Evolutionary conservation across 2,797 vertebrate genomes (phyloP), one percentile per base, ranked within the genome.

Genomic region (Halcyon smyrnensis): DNA sequence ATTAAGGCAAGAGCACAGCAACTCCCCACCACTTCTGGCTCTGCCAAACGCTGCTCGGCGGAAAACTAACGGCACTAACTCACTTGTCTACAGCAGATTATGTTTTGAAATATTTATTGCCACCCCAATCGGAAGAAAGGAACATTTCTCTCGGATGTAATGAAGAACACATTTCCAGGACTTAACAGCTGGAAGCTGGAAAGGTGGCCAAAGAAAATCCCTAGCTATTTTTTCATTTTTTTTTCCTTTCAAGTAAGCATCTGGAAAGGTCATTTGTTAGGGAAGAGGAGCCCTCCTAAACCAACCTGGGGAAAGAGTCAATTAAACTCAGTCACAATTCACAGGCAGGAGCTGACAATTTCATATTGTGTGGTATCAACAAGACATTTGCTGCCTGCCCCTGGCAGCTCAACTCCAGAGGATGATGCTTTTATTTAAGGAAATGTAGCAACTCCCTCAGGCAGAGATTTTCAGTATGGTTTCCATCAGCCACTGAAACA

Each of bases 131-230:
- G 34, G 93, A 96, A 95, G 88, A 95, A 95, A 91, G 87, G 96
- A 95, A 95, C 96, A 83, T 95, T 91, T 96, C 75, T 91, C 93
- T 93, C 68, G 10, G 62, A 93, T 83, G 90, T 97, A 96, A 97
- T 78, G 85, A 96, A 94, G 71, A 96, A 82, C 96, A 96, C 69
- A 89, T 97, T 96, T 94, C 67, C 41, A 94, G 82, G 67, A 50
- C 80, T 93, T 82, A 92, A 76, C 95, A 97, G 95, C 92, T 97
- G 94, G 95, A 94, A 94, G 87, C 48, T 81, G 74, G 84, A 96
- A 88, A 96, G 84, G 86, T 95, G 30, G 96, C 94, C 96, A 97
- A 95, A 97, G 93, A 96, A 97, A 97, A 96, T 80, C 94, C 92
- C 57, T 71, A 24, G 48, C 25, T 63, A 27, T 10, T n/a, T 4